Evolutionary conservation across 2,888 invertebrate genomes (phyloP), one percentile per base, ranked within the genome.

Genomic region (Drosophila histrio): DNA sequence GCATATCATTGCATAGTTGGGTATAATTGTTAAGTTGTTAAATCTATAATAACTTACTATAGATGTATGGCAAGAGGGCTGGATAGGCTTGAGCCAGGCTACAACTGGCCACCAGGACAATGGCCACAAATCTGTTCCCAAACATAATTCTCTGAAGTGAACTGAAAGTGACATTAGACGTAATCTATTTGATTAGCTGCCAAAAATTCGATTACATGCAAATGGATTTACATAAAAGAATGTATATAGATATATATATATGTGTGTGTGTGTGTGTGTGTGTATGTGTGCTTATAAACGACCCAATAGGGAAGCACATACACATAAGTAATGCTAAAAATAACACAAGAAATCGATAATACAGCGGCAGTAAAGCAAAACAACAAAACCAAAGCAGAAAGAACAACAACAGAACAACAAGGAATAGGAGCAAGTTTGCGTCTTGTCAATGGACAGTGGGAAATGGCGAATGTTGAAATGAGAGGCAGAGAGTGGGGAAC

Each of bases 81-180:
- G 90, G 89, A 77, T 89, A 90, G 57, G 89, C 90, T 24, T 87
- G 83, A 9, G 72, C 73, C 57, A 90, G 60, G 61, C 89, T 80
- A 64, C 84, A 79, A 56, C 87, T 71, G 68, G 84, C 79, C 67
- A 87, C 47, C 36, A 89, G 75, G 56, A 90, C 63, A 43, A 88
- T 63, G 54, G 83, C 77, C 74, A 78, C 79, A 71, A 89, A 80
- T 69, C 87, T 79, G 63, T 80, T 75, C 56, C 80, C 69, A 38
- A 85, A 74, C 91, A 91, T 90, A 79, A 72, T 87, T 4, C 41
- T 22, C 26, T 11, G 30, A 47, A 11, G 41, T 24, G 49, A 62
- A 53, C 85, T 87, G 72, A 47, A 79, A 82, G 56, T 60, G 61
- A 79, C 72, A 79, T 72, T 64, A 62, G 65, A 71, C 63, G 61